Base-by-base conservation (phyloP, 2,888 invertebrate genomes). In the Ferrisia virgata region DNA sequence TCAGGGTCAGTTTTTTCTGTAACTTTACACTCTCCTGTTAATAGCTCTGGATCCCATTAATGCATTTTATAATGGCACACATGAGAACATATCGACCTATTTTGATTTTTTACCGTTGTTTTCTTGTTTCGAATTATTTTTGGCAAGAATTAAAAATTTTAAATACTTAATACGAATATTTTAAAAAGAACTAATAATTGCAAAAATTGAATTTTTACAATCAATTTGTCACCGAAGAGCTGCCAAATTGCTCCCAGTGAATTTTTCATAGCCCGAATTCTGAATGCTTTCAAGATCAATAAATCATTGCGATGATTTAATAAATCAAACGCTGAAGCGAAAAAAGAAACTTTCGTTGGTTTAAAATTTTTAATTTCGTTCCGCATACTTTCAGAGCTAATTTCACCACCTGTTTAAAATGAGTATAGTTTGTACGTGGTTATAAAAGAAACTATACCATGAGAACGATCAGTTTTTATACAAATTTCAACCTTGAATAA, bases 401-500 rank as follows among this genome's bases (percentile, higher is more conserved):
- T 72, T 72, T 72, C 72, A 72, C 72, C 72, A 72, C 72, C 72
- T 72, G 72, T 72, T 72, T 36, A 28, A 72, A 72, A 72, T 72
- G 72, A 72, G 36, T 36, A 72, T 58, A 33, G 72, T 31, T 72
- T 72, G n/a, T 36, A 72, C 22, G 40, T 18, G 79, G 28, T 28
- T 79, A 72, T n/a, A 43, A 43, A 43, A 36, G 43, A 79, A 43
- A 79, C 43, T 79, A 43, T 79, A 79, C 79, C 43, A 40, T 40
- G 43, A 39, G 43, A 40, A 79, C 79, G 43, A 43, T 43, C 15
- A 79, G 28, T 43, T 79, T 79, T 53, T 40, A 72, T 76, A 72
- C 36, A 43, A 43, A 83, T 76, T 83, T 83, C 72, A 83, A 83
- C 83, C 83, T 83, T 83, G 83, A 76, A 69, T 83, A 81, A 76